Evolutionary conservation across 2,888 invertebrate genomes (phyloP), one percentile per base, ranked within the genome.

Genomic region (Epistrophella euchroma): DNA sequence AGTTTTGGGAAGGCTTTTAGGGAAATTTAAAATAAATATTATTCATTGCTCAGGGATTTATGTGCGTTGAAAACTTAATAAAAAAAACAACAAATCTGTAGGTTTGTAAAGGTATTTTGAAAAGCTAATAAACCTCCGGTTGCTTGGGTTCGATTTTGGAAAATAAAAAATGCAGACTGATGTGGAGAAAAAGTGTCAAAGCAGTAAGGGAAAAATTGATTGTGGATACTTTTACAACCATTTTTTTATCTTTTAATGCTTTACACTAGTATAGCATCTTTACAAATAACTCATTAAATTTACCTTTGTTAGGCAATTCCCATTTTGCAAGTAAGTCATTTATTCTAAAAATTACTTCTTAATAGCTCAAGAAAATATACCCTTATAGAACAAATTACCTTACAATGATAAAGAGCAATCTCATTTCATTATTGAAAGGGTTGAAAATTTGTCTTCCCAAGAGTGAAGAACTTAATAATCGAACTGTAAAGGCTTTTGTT

Each of bases 1-100:
- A 79, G 64, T 84, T 74, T 55, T 37, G 64, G 45, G 15, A 45
- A 55, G 70, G 9, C 22, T 62, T 68, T 68, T 43, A 19, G 68
- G 47, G 15, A 86, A 85, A 77, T 77, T 85, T 66, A 73, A 77
- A 25, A 64, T 58, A 81, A 86, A 78, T 78, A 71, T 81, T 81
- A 13, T 77, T 77, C 43, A 19, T n/a, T 37, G 19, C 22, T 43
- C 2, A 22, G 22, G 10, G 60, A 47, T 32, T 32, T 6, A 32
- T 32, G 32, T 6, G 7, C 32, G 7, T 32, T 32, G 32, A 32
- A 6, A 32, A 32, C 4, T 28, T 28, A 28, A 28, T 6, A 3
- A 5, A 28, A 28, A 28, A 28, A 28, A 28, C 6, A 32, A 43
- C 2, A 7, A 7, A 43, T n/a, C 7, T 7, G n/a, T 7, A 7